Conservation (phyloP, 1,140 invertebrate species). For the Scylla paramamosain region DNA sequence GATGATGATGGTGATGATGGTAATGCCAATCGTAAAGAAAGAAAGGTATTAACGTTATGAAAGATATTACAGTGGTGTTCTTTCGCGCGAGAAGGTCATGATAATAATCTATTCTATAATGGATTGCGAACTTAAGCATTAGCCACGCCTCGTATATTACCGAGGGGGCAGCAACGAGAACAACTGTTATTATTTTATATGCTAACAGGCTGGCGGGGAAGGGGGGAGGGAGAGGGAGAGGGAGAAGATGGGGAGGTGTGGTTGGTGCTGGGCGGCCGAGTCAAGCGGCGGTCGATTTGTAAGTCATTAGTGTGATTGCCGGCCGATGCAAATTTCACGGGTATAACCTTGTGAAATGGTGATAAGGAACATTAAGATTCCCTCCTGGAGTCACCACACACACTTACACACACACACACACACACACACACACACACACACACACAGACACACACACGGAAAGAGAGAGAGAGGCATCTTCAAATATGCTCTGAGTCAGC, state of each 20-base stretch:
- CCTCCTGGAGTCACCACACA: neutral
- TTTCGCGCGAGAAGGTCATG: neutral
- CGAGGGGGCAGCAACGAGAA: neutral
- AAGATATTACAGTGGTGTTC: too few relatives aligned
- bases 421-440: conserved; percentile 21
- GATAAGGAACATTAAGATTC: neutral
- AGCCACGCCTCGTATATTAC: neutral
- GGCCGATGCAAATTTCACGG: conserved; percentile 11
- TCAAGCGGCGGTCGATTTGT: neutral
- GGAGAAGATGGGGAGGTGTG: neutral
- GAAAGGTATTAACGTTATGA: too few relatives aligned
- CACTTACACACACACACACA: neutral
- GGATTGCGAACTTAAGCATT: neutral
- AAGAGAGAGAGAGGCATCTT: neutral
- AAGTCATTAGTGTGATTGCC: conserved; percentile 22
- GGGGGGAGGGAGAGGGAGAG: neutral
- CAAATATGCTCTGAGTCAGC: neutral
- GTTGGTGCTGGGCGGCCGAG: neutral
- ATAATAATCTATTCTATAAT: conserved; percentile 1
- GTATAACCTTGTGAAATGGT: conserved; percentile 23
- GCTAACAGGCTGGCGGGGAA: neutral
- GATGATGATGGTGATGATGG: too few relatives aligned
- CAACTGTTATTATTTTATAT: conserved; percentile 17
- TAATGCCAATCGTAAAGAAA: too few relatives aligned
- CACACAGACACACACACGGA: neutral